Evolutionary conservation across 2,113 vertebrate genomes (phyloP).

Genomic region (Cephalopterus ornatus): DNA sequence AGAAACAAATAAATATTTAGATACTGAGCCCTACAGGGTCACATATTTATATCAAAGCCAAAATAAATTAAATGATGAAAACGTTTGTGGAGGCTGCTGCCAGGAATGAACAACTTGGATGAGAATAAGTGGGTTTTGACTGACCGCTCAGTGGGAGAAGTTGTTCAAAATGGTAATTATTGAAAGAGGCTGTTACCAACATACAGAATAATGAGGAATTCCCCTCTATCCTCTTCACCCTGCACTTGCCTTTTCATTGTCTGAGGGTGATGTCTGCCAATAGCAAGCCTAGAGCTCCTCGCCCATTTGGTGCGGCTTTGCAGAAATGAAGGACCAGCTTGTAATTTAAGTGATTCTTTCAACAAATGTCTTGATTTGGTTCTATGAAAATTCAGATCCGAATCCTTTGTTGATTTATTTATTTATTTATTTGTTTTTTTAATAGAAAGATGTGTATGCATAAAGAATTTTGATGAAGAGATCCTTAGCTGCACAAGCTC

Average conservation of each 20-base stretch:
- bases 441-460: neutral
- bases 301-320: neutral
- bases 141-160: neutral
- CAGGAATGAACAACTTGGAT: neutral
- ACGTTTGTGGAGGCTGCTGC: neutral
- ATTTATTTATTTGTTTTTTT: neutral
- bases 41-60: neutral
- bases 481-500: neutral
- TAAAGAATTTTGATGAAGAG: constrained; percentile 18
- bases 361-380: neutral
- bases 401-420: neutral
- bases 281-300: neutral
- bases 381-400: neutral
- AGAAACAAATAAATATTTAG: constrained; percentile 15
- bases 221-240: neutral
- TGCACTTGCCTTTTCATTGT: neutral
- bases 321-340: neutral
- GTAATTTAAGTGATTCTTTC: neutral
- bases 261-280: neutral
- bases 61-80: neutral
- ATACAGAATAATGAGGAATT: neutral
- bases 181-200: neutral
- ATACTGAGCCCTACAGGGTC: neutral
- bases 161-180: neutral
- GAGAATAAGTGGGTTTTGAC: neutral